These are phyloP conservation scores for Pachydiplax longipennis DNA, from an alignment of 2,888 invertebrate genomes.

Conservation along the genomic window DNA sequence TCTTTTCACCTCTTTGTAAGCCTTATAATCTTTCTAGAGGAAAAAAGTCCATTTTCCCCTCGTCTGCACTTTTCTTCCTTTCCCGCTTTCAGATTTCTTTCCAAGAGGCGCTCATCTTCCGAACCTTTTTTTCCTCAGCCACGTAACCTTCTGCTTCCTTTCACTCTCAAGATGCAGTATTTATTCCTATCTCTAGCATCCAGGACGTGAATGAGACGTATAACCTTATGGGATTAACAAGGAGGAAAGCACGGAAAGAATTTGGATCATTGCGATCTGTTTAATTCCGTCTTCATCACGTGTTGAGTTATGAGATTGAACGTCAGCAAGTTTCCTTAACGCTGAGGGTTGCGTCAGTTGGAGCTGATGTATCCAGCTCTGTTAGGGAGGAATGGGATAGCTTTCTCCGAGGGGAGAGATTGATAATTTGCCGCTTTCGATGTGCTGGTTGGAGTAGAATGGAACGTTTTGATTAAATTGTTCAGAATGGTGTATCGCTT, in stretches of 20 bases:
- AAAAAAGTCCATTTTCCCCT: not conserved
- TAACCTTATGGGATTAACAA: not conserved
- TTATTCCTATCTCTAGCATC: not conserved
- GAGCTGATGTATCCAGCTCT: too few species aligned
- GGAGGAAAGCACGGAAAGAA: not conserved
- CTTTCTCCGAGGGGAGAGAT: too few species aligned
- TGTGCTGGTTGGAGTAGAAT: too few species aligned
- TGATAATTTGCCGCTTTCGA: too few species aligned
- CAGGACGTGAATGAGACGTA: not conserved
- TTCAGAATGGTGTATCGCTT: too few species aligned
- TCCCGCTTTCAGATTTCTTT: not conserved
- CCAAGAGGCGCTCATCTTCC: not conserved
- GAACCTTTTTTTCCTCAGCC: not conserved
- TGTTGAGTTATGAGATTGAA: not conserved
- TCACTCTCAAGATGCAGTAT: not conserved
- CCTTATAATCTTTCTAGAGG: not conserved
- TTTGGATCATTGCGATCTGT: not conserved
- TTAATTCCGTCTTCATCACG: not conserved
- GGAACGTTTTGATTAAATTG: too few species aligned
- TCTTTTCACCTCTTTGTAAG: not conserved
- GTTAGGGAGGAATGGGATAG: too few species aligned
- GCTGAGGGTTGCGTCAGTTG: too few species aligned
- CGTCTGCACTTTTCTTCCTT: not conserved
- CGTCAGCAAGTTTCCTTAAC: not conserved
- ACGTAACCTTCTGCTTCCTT: not conserved